Evolutionary conservation across 2,113 vertebrate genomes (phyloP).

Genomic region (Boulengeromyrus knoepffleri): DNA sequence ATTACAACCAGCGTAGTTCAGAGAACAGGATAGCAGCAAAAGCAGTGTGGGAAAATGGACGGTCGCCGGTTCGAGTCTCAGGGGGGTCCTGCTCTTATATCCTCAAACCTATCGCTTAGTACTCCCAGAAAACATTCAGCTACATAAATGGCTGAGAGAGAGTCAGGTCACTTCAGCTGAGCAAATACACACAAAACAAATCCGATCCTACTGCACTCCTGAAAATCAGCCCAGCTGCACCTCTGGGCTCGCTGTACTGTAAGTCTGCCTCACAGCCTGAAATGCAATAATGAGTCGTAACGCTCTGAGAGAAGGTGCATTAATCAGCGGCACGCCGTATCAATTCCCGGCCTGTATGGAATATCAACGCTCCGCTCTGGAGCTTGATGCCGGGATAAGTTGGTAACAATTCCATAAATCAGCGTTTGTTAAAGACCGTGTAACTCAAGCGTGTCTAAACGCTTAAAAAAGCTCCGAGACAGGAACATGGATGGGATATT

Average conservation of each 20-base stretch:
- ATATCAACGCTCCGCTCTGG: not conserved
- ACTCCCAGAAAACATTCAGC: not conserved
- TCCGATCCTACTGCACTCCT: not conserved
- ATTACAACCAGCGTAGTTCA: not conserved
- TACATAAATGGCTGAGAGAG: not conserved
- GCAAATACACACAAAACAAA: not conserved
- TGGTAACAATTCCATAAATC: constrained; percentile 9
- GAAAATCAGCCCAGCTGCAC: not conserved
- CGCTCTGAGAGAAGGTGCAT: not conserved
- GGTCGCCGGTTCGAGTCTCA: not conserved
- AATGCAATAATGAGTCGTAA: constrained; percentile 11
- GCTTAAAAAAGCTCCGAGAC: not conserved
- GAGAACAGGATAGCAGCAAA: not conserved
- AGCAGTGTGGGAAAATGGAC: not conserved
- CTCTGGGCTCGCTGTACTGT: not conserved
- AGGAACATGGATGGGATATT: not conserved
- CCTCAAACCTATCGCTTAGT: not conserved
- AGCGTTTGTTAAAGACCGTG: not conserved
- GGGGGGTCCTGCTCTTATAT: not conserved
- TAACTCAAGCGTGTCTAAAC: constrained; percentile 4
- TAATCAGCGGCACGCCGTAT: not conserved
- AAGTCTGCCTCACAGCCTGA: not conserved
- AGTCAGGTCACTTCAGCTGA: not conserved
- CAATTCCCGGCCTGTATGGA: not conserved
- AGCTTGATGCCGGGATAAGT: not conserved